Evolutionary conservation across 2,113 vertebrate species (phyloP).

Genomic region (Micronycteris hirsuta): DNA sequence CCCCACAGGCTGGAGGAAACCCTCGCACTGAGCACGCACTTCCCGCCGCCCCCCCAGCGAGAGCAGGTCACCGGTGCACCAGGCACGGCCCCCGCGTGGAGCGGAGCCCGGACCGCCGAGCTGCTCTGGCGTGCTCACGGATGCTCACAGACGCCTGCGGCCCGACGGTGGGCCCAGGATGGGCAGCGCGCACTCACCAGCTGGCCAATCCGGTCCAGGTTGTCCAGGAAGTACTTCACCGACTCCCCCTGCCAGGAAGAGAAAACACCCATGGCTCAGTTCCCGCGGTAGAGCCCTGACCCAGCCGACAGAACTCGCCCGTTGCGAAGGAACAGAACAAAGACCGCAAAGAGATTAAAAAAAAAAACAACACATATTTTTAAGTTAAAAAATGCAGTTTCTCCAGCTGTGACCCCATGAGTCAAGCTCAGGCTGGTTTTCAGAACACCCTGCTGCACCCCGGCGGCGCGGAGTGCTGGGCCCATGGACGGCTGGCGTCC

Average conservation of each 20-base stretch:
- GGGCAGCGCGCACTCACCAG: constrained; percentile 86
- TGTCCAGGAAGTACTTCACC: constrained; percentile 98
- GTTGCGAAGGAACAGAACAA: not conserved
- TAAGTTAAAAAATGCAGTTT: not conserved
- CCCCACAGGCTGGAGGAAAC: no score
- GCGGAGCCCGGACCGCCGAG: accelerated
- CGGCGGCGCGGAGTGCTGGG: no score
- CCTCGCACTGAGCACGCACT: not conserved
- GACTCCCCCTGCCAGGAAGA: constrained; percentile 90
- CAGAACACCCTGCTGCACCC: not conserved
- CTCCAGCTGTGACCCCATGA: not conserved
- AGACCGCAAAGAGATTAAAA: not conserved
- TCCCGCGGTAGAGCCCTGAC: not conserved
- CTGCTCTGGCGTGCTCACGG: not conserved
- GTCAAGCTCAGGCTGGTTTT: not conserved
- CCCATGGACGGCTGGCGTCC: no score
- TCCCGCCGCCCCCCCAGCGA: not conserved
- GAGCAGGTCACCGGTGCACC: accelerated
- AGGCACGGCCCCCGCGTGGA: accelerated
- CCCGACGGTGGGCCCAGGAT: accelerated
- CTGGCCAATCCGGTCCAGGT: constrained; percentile 96
- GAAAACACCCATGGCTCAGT: constrained; percentile 39
- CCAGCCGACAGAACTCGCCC: accelerated
- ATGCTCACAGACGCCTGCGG: not conserved
- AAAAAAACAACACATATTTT: not conserved